Evolutionary conservation across 1,140 invertebrate genomes (phyloP), one percentile per base, ranked within the genome.

Genomic region (Trichonephila inaurata): DNA sequence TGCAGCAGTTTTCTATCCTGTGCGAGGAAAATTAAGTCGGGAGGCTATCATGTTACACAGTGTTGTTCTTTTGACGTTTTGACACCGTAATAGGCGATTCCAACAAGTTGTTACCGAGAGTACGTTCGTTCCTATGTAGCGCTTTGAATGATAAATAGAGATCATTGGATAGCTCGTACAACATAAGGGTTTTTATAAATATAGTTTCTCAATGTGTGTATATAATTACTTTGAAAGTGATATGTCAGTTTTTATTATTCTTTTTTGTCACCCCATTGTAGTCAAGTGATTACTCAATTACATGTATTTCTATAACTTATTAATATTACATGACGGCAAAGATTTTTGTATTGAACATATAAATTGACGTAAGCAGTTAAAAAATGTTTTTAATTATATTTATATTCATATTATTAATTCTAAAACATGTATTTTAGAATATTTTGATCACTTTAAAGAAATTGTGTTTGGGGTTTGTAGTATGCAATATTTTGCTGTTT

Each of bases 81-180:
- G 90, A 92, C 90, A 92, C 19, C 8, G 72, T 92, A 92, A 92
- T 92, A 69, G 90, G 61, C 16, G 81, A 64, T 61, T 81, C 72
- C 77, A 92, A 92, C 81, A 92, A 92, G 77, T 92, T 85, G 90
- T 85, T 92, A 33, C n/a, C 16, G 69, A 8, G 72, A 33, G 89
- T 51, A 58, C 14, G 40, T 62, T 88, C 14, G 40, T 62, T 88
- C 21, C 28, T 88, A 28, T 21, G 33, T 33, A 16, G 72, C 28
- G 12, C 16, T 33, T 40, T 77, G 72, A 77, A 77, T 40, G 72
- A 77, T 77, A 77, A 77, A 77, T 40, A 12, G 72, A 18, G 72
- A 77, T 77, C 72, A 77, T 77, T 40, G 33, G 33, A 77, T 77
- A 28, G 28, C 72, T 16, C 6, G 16, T 40, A 3, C 24, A 19